Evolutionary conservation across 2,888 invertebrate genomes (phyloP).

Genomic region (Blomia tropicalis): DNA sequence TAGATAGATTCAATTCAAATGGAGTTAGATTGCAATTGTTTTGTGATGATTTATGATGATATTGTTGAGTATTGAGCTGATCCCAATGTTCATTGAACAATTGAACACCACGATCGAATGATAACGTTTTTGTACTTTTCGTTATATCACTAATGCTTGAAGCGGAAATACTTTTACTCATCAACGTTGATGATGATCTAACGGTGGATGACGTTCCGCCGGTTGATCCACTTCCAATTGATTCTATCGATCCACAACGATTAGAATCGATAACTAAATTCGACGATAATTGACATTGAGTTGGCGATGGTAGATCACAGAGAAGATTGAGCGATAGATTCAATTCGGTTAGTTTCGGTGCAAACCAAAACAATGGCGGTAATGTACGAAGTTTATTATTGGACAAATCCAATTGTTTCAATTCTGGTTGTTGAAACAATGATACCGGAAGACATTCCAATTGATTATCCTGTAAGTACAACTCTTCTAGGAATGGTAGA

Average conservation of each 20-base stretch:
- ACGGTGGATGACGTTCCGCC: neutral
- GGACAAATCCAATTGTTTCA: constrained; percentile 72
- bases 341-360: constrained; percentile 67
- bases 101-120: neutral
- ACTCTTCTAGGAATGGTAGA: constrained; percentile 61
- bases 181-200: neutral
- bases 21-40: neutral
- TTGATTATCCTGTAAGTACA: constrained; percentile 80
- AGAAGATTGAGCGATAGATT: constrained; percentile 76
- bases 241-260: neutral
- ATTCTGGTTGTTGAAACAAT: constrained; percentile 59
- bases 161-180: constrained; percentile 4
- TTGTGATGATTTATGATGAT: neutral
- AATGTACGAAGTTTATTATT: constrained; percentile 74
- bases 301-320: constrained; percentile 46
- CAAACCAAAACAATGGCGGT: constrained; percentile 68
- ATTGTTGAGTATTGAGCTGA: neutral
- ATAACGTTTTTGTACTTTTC: neutral
- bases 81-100: neutral
- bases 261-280: too few species aligned
- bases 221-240: neutral
- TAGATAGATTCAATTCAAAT: neutral
- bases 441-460: constrained; percentile 62
- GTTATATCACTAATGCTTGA: constrained; percentile 6
- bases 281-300: constrained; percentile 21